Percentiles rank a stretch among this genome's conserved stretches.
Conservation (phyloP, 2,797 vertebrate species). For the Melanogrammus aeglefinus region DNA sequence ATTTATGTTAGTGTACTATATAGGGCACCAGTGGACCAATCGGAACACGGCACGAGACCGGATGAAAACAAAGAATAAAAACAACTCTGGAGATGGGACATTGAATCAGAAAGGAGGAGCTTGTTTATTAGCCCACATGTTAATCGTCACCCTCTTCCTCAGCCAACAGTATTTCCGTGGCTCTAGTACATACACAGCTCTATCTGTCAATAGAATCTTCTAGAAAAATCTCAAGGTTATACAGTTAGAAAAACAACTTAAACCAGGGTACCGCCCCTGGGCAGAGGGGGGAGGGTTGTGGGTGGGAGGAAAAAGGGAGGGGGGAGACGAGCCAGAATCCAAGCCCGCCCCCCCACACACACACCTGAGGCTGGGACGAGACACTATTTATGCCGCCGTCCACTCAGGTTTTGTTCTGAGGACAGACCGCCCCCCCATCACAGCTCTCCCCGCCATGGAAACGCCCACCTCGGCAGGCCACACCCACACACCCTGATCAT, state of each 20-base stretch:
- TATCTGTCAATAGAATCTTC: constrained; percentile 66
- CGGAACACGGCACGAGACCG: constrained; percentile 51
- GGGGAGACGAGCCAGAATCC: not conserved
- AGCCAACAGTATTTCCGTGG: constrained; percentile 30
- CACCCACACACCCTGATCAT: not conserved
- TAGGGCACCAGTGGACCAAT: not conserved
- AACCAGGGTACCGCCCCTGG: constrained; percentile 56
- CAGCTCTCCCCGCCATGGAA: constrained; percentile 25
- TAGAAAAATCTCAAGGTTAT: constrained; percentile 72
- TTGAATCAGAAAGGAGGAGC: constrained; percentile 62
- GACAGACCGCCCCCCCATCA: constrained; percentile 8
- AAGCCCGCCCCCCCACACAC: not conserved
- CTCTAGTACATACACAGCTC: constrained; percentile 60
- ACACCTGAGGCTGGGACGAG: constrained; percentile 14
- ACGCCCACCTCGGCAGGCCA: constrained; percentile 1
- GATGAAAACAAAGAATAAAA: constrained; percentile 9
- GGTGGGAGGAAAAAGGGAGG: not conserved
- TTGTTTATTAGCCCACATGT: constrained; percentile 70
- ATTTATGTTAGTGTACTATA: not conserved
- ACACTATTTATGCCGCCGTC: not conserved
- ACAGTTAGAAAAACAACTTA: constrained; percentile 66
- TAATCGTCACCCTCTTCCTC: constrained; percentile 58
- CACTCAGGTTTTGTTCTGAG: not conserved
- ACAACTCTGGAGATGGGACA: constrained; percentile 24
- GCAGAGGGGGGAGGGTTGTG: constrained; percentile 6